These are phyloP conservation scores for Lissonota sp. DNA, from an alignment of 2,888 invertebrate species.

Conservation along the genomic window DNA sequence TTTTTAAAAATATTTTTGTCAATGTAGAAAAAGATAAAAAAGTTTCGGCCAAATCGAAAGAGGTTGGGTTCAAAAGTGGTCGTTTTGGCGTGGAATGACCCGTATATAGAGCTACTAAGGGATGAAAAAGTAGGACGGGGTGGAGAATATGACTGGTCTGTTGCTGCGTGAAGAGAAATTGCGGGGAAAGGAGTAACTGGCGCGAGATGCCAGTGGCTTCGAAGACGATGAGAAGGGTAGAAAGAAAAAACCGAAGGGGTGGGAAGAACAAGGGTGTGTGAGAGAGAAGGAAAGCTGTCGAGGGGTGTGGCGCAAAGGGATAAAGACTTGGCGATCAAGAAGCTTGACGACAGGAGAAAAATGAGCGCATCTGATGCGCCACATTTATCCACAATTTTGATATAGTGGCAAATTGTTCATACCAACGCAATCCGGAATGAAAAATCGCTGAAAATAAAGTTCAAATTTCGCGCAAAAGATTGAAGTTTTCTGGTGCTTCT, in stretches of 20 bases:
- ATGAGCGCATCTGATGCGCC: conserved; percentile 74
- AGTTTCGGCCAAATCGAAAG: no score
- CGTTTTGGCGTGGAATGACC: no score
- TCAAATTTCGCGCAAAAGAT: conserved; percentile 19
- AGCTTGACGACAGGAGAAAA: conserved; percentile 73
- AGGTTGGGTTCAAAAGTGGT: no score
- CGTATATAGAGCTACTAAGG: neutral
- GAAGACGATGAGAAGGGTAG: conserved; percentile 53
- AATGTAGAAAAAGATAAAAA: no score
- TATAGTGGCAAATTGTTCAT: conserved; percentile 59
- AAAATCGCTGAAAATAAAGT: neutral
- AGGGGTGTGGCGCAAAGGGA: conserved; percentile 46
- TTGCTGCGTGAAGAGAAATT: conserved; percentile 50
- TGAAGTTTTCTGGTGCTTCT: conserved; percentile 43
- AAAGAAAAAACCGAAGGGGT: conserved; percentile 60
- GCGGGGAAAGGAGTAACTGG: conserved; percentile 54
- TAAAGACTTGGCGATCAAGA: conserved; percentile 59
- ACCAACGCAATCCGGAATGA: conserved; percentile 20
- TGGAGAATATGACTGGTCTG: conserved; percentile 27
- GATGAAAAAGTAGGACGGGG: conserved; percentile 53
- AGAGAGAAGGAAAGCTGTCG: no score
- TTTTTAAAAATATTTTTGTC: no score
- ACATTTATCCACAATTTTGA: conserved; percentile 60
- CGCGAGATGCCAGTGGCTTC: neutral
- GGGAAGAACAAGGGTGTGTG: neutral